Conservation (phyloP, 1,140 invertebrate genomes). For the Maniola jurtina region DNA sequence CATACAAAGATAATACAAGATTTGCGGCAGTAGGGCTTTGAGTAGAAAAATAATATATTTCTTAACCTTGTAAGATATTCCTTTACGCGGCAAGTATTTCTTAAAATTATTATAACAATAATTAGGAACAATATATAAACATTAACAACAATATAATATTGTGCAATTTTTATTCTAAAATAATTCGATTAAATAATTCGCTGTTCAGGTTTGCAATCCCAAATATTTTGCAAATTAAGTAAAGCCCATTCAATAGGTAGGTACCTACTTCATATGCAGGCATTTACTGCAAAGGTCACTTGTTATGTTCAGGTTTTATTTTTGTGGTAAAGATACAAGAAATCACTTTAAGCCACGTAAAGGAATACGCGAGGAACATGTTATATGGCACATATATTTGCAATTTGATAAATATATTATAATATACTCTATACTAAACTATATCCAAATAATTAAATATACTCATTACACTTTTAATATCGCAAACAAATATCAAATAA, state of each 20-base stretch:
- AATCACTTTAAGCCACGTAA: conserved; percentile 3
- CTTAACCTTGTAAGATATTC: conserved; percentile 14
- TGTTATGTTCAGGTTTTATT: too few relatives aligned
- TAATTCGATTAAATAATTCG: too few relatives aligned
- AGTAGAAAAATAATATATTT: conserved; percentile 21
- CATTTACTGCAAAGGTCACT: too few relatives aligned
- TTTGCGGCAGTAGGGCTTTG: conserved; percentile 18
- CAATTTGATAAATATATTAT: background rate
- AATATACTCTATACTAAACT: background rate
- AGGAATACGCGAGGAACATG: conserved; percentile 8
- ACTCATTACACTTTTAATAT: background rate
- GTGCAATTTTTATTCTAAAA: too few relatives aligned
- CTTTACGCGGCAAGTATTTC: background rate
- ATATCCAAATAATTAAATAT: background rate
- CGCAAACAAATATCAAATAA: background rate
- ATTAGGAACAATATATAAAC: background rate
- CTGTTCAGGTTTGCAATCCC: too few relatives aligned
- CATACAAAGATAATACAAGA: conserved; percentile 15
- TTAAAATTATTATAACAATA: background rate
- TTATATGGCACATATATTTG: conserved; percentile 14
- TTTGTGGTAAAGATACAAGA: too few relatives aligned
- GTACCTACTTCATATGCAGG: too few relatives aligned
- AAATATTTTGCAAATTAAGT: too few relatives aligned
- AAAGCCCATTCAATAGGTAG: too few relatives aligned
- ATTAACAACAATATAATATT: background rate